These are phyloP conservation scores for Coranthus polyacanthus DNA, from an alignment of 2,797 vertebrate species.

Conservation along the genomic window DNA sequence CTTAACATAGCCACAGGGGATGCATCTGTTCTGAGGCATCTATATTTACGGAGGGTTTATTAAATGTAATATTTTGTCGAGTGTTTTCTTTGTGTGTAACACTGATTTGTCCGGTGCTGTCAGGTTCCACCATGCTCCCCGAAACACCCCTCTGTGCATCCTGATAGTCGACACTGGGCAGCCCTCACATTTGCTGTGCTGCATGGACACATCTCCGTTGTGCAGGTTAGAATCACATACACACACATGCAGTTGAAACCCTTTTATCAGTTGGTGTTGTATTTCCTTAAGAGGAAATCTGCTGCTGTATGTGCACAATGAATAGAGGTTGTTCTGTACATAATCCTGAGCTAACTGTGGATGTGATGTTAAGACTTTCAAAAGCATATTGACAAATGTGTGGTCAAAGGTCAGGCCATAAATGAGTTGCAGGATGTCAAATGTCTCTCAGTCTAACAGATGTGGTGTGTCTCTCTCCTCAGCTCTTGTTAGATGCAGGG, in stretches of 20 bases:
- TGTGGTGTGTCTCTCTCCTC: conserved; percentile 47
- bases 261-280: background rate
- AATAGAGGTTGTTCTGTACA: conserved; percentile 1
- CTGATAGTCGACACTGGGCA: conserved; percentile 96
- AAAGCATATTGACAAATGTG: conserved; percentile 52
- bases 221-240: conserved; percentile 88
- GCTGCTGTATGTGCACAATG: background rate
- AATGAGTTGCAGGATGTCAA: conserved; percentile 53
- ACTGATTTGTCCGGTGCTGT: conserved; percentile 20
- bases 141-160: conserved; percentile 92
- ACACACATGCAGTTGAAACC: background rate
- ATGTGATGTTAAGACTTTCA: conserved; percentile 15
- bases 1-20: background rate
- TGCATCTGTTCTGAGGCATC: background rate
- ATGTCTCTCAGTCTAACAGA: conserved; percentile 52
- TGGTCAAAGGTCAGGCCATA: conserved; percentile 41
- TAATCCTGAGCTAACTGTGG: background rate
- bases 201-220: conserved; percentile 96
- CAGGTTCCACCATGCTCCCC: conserved; percentile 92
- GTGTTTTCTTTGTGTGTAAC: background rate
- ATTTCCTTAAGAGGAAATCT: background rate
- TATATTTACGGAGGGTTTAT: background rate
- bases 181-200: conserved; percentile 94
- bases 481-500: conserved; percentile 96
- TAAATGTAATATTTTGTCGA: background rate